Conservation (phyloP, 2,797 vertebrate genomes). For the Thripadectes ignobilis region DNA sequence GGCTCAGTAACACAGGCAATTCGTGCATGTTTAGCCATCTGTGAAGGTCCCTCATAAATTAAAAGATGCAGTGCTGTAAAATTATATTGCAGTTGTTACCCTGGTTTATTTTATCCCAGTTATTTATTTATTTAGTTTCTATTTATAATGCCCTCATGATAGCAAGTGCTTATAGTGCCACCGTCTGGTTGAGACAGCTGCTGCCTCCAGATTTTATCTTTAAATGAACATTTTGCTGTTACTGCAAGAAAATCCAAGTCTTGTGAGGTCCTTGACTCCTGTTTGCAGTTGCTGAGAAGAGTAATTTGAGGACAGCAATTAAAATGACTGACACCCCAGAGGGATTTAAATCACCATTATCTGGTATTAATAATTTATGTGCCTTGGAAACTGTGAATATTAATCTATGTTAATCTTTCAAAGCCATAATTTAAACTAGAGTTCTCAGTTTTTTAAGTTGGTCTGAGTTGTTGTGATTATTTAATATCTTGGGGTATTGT, state of each 20-base stretch:
- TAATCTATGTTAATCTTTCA: background rate
- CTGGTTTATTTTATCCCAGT: background rate
- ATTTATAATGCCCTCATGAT: background rate
- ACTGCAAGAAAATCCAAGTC: background rate
- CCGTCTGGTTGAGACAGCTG: conserved; percentile 60
- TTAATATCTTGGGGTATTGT: background rate
- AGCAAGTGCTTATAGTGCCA: conserved; percentile 75
- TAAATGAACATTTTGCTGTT: background rate
- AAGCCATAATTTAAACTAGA: background rate
- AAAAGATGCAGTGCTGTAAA: background rate
- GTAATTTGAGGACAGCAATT: background rate
- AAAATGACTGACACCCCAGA: background rate
- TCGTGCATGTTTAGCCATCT: background rate
- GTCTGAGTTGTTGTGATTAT: background rate
- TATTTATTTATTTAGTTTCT: background rate
- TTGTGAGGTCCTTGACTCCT: background rate
- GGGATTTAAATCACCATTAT: background rate
- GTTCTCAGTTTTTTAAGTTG: background rate
- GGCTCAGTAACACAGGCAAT: background rate
- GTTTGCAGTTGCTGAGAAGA: background rate
- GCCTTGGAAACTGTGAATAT: background rate
- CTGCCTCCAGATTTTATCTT: background rate
- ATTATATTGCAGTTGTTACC: background rate
- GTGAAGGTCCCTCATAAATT: background rate
- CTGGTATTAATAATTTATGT: background rate